These are phyloP conservation scores for Osmerus mordax DNA, from an alignment of 2,113 vertebrate species.

Conservation along the genomic window DNA sequence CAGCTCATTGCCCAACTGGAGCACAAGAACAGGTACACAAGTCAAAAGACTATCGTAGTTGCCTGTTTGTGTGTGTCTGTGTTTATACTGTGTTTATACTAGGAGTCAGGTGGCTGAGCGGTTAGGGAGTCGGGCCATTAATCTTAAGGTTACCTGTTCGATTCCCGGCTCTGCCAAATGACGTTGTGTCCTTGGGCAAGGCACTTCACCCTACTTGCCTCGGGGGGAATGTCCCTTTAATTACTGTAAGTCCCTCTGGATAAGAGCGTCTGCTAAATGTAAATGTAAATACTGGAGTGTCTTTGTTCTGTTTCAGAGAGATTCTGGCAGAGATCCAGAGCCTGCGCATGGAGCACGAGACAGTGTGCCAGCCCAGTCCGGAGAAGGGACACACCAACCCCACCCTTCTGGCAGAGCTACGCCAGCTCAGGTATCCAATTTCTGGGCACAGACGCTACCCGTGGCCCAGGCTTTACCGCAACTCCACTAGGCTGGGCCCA, in stretches of 20 bases:
- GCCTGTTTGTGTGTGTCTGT: not conserved
- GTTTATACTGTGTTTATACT: not conserved
- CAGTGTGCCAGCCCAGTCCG: constrained; percentile 85
- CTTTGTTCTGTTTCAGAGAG: constrained; percentile 70
- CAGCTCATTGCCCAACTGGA: constrained; percentile 95
- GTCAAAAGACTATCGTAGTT: not conserved
- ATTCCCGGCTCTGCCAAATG: too few relatives aligned
- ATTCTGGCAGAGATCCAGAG: constrained; percentile 93
- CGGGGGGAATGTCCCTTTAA: too few relatives aligned
- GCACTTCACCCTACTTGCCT: too few relatives aligned
- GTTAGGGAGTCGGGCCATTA: too few relatives aligned
- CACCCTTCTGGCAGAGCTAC: constrained; percentile 85
- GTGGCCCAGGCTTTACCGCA: not conserved
- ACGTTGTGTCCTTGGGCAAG: too few relatives aligned
- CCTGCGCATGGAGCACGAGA: constrained; percentile 86
- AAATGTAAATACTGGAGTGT: not conserved
- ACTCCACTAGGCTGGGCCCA: not conserved
- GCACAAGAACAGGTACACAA: constrained; percentile 86
- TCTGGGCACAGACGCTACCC: not conserved
- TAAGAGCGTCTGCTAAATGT: too few relatives aligned
- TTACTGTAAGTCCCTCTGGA: too few relatives aligned
- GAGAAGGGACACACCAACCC: constrained; percentile 93
- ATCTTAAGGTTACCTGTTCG: too few relatives aligned
- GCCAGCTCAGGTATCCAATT: constrained; percentile 82
- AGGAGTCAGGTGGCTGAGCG: too few relatives aligned